Conservation (phyloP, 2,888 invertebrate genomes). For the Patella caerulea region DNA sequence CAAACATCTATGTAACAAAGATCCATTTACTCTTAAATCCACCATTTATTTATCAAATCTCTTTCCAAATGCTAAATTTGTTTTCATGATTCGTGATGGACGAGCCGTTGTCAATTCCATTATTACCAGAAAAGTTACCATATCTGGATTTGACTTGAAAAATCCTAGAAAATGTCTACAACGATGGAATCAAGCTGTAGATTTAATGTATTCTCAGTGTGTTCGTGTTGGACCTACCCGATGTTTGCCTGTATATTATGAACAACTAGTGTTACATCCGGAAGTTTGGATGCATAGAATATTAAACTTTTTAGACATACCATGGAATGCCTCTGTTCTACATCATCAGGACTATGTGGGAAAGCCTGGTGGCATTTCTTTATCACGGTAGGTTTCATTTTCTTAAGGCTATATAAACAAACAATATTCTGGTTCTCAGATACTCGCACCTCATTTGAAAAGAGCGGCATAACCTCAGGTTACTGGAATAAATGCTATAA, state of each 20-base stretch:
- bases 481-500: no score
- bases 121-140: constrained; percentile 90
- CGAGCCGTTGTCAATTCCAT: constrained; percentile 98
- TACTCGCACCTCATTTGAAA: no score
- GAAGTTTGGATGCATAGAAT: constrained; percentile 89
- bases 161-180: constrained; percentile 92
- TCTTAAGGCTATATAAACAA: not conserved
- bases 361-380: constrained; percentile 91
- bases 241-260: constrained; percentile 94
- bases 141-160: constrained; percentile 93
- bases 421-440: no score
- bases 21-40: constrained; percentile 97
- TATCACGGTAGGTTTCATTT: constrained; percentile 84
- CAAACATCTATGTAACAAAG: constrained; percentile 96
- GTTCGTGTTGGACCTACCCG: constrained; percentile 70
- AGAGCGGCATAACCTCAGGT: no score
- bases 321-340: constrained; percentile 95
- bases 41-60: constrained; percentile 93
- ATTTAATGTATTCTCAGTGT: constrained; percentile 81
- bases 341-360: constrained; percentile 98
- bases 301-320: constrained; percentile 88
- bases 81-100: constrained; percentile 98
- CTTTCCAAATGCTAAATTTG: constrained; percentile 96
- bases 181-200: constrained; percentile 97
- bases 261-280: constrained; percentile 96